Percentiles rank a stretch among this genome's conserved stretches.
These are phyloP conservation scores for Habroteleia sp. DNA, from an alignment of 2,888 invertebrate species.

Conservation along the genomic window DNA sequence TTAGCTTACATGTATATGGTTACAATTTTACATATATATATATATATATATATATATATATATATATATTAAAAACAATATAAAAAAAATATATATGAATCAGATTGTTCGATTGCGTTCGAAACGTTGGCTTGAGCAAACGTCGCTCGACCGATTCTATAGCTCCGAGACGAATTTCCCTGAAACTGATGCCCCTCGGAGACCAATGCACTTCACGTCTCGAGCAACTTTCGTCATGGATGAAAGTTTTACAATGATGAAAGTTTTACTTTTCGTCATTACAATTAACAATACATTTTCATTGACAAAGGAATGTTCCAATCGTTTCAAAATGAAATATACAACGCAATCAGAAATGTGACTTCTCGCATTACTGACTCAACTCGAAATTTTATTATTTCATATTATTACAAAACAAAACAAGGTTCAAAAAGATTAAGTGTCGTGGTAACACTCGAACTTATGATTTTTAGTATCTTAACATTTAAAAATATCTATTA, in stretches of 20 bases:
- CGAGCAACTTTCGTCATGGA: slow-evolving; percentile 13
- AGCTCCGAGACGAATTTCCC: slow-evolving; percentile 5
- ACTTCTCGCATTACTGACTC: slow-evolving; percentile 25
- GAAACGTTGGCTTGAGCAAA: slow-evolving; percentile 12
- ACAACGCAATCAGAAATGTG: slow-evolving; percentile 45
- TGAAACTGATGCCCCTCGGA: neutral
- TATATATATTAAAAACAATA: neutral
- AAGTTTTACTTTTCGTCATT: too few species aligned
- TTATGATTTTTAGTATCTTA: slow-evolving; percentile 28
- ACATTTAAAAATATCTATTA: slow-evolving; percentile 19
- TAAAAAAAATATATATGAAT: slow-evolving; percentile 23
- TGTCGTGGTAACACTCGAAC: slow-evolving; percentile 17
- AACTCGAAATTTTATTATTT: too few species aligned
- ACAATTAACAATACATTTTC: slow-evolving; percentile 35
- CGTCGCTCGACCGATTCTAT: slow-evolving; percentile 3
- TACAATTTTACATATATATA: slow-evolving; percentile 51
- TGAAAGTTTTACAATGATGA: neutral
- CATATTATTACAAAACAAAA: slow-evolving; percentile 8
- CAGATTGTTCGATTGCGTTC: slow-evolving; percentile 45
- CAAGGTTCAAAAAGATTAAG: neutral
- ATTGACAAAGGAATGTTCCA: slow-evolving; percentile 40
- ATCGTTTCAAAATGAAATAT: slow-evolving; percentile 28
- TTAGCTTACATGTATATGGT: slow-evolving; percentile 52
- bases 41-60: neutral
- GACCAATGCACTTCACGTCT: neutral